Evolutionary conservation across 2,113 vertebrate genomes (phyloP), one percentile per base, ranked within the genome.

Genomic region (Coregonus clupeaformis): DNA sequence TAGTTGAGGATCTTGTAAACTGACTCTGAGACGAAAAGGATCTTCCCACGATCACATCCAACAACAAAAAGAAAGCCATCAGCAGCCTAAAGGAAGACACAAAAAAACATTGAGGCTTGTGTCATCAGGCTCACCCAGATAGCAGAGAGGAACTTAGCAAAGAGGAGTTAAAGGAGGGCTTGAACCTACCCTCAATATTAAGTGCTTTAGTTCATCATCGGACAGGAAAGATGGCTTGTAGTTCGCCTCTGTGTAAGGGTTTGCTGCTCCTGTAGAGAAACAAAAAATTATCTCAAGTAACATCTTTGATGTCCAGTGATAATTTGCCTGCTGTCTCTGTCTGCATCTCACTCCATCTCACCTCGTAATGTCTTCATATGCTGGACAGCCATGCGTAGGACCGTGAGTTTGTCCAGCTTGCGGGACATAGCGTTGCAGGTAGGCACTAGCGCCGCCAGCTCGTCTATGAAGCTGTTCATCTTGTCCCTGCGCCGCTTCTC

Each of bases 1-100:
- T 98, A 99, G 93, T 99, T 99, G 83, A 99, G 97, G 79, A 99
- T 99, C 92, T 98, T 99, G 94, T 96, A 99, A 78, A 99, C 97
- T 0, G 97, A 99, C 92, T 99, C 97, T 16, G 98, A 99, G 80
- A 99, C 97, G 69, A 99, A 99, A 59, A 99, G 93, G 79, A 99
- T 99, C 89, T 99, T 99, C 73, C 98, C 98, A 78, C 98, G 96
- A 89, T 99, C 98, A 80, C 98, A 99, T 69, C 98, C 97, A 25
- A 99, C 98, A 85, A 99, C 98, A 82, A 99, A 99, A 79, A 98
- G 96, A 92, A 99, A 99, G 73, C 98, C 98, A 79, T 98, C 97
- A 76, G 98, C 96, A 85, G 97, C 97, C 98, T 99, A 92, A n/a
- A 47, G 36, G 9, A 42, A 68, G 20, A 29, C 30, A 63, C 18